These are phyloP conservation scores for Laupala kohalensis DNA, from an alignment of 1,140 invertebrate species.

Conservation along the genomic window DNA sequence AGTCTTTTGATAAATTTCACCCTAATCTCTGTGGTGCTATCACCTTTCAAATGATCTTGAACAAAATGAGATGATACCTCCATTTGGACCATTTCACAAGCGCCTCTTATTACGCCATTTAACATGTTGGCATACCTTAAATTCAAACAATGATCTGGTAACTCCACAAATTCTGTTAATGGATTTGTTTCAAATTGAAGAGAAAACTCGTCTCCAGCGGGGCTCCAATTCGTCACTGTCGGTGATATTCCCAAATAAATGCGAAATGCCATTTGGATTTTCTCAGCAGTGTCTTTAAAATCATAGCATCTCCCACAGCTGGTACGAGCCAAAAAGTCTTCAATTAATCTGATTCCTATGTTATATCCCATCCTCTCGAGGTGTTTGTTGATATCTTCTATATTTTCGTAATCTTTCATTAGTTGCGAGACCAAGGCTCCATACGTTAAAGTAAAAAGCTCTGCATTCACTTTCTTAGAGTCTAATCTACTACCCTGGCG, in stretches of 20 bases:
- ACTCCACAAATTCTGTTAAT: constrained; percentile 95
- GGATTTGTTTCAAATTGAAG: constrained; percentile 90
- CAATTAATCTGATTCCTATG: constrained; percentile 92
- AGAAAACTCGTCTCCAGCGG: constrained; percentile 91
- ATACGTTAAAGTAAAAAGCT: constrained; percentile 94
- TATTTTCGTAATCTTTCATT: constrained; percentile 92
- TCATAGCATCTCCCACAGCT: constrained; percentile 83
- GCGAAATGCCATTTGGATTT: constrained; percentile 78
- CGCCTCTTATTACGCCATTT: constrained; percentile 84
- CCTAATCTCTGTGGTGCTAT: constrained; percentile 83
- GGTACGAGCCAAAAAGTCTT: constrained; percentile 92
- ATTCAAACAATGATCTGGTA: constrained; percentile 72
- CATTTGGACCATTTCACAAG: constrained; percentile 88
- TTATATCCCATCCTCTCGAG: constrained; percentile 92
- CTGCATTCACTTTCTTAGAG: constrained; percentile 76
- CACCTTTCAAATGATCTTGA: constrained; percentile 91
- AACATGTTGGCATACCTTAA: constrained; percentile 92
- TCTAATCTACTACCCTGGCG: constrained; percentile 42
- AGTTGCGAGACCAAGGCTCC: constrained; percentile 94
- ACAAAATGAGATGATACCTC: constrained; percentile 53
- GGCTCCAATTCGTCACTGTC: constrained; percentile 84
- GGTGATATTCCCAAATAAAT: constrained; percentile 86
- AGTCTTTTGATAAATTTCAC: constrained; percentile 91
- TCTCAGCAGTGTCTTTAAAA: constrained; percentile 93
- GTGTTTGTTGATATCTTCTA: constrained; percentile 92